Evolutionary conservation across 1,140 invertebrate genomes (phyloP).

Genomic region (Drosophila burlai): DNA sequence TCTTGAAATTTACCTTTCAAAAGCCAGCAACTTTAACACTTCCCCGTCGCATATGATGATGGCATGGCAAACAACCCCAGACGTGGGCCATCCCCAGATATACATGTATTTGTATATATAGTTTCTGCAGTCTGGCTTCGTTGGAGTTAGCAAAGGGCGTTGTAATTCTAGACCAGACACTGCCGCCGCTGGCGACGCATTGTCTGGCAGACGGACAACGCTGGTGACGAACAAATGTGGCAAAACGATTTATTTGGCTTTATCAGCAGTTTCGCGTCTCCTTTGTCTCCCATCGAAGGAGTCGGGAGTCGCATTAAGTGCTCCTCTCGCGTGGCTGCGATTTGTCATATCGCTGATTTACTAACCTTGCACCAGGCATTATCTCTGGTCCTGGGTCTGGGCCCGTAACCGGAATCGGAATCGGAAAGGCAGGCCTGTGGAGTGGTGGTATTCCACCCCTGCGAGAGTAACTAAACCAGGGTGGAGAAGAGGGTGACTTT

Average conservation of each 20-base stretch:
- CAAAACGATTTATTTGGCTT: conserved; percentile 77
- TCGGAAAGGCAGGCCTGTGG: background rate
- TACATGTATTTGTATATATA: conserved; percentile 16
- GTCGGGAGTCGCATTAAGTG: conserved; percentile 40
- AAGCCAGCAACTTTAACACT: conserved; percentile 54
- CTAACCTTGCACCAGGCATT: conserved; percentile 74
- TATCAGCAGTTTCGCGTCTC: conserved; percentile 73
- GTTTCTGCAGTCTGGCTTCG: conserved; percentile 58
- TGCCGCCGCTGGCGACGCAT: conserved; percentile 51
- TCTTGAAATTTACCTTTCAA: conserved; percentile 52
- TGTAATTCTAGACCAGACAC: conserved; percentile 60
- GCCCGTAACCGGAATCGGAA: conserved; percentile 16
- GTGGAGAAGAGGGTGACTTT: conserved; percentile 23
- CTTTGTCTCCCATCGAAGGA: conserved; percentile 49
- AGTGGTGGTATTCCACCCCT: conserved; percentile 35
- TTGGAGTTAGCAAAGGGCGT: conserved; percentile 16
- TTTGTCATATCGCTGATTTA: conserved; percentile 81
- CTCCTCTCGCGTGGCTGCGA: conserved; percentile 38
- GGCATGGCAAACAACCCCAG: conserved; percentile 43
- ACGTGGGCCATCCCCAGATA: conserved; percentile 14
- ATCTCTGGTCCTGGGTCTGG: conserved; percentile 54
- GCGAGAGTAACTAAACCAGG: conserved; percentile 1
- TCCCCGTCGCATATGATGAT: conserved; percentile 27
- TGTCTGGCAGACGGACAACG: conserved; percentile 52
- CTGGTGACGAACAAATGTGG: conserved; percentile 38